Base-by-base conservation (phyloP, 2,797 vertebrate genomes). In the Halcyon chelicuti region DNA sequence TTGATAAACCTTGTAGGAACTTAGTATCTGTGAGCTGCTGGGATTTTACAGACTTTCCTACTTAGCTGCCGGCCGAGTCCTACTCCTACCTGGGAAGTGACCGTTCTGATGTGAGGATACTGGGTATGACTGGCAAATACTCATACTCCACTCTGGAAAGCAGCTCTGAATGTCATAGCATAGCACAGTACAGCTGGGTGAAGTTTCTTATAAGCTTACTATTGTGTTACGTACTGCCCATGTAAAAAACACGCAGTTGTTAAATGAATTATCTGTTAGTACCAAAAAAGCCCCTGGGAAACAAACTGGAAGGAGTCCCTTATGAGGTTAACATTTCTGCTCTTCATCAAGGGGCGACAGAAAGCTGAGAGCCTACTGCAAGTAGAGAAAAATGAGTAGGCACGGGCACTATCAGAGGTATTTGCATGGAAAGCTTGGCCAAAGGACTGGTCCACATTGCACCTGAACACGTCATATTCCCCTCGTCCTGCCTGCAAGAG, bases 231-330 rank as follows among this genome's bases (percentile, higher is more conserved):
- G 0, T 28, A 29, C 14, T 46, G 20, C 40, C 79, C 23, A 29
- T 18, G 61, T 29, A 18, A 82, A 89, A 94, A 77, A 2, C 23
- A 37, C 2, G 20, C 10, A 31, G 42, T 31, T 68, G 33, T 42
- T 80, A 54, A 75, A 84, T 58, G 86, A 78, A 14, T 10, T 55
- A 7, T 47, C 22, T 16, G 29, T 84, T 29, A 70, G 33, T 16
- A 79, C 33, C 17, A 52, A 70, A 51, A 75, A 58, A 33, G 35
- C 9, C 6, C 10, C 25, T 16, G 23, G 37, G 49, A 92, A 82
- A 67, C 26, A 47, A 91, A 55, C 28, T 86, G 52, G 40, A 90
- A 90, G 60, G 66, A 70, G 88, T 68, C 17, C 31, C 21, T 66
- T 35, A 33, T 57, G 88, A 92, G 12, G 71, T 82, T 44, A 73